Evolutionary conservation across 2,797 vertebrate genomes (phyloP).

Genomic region (Anguilla pacifica): DNA sequence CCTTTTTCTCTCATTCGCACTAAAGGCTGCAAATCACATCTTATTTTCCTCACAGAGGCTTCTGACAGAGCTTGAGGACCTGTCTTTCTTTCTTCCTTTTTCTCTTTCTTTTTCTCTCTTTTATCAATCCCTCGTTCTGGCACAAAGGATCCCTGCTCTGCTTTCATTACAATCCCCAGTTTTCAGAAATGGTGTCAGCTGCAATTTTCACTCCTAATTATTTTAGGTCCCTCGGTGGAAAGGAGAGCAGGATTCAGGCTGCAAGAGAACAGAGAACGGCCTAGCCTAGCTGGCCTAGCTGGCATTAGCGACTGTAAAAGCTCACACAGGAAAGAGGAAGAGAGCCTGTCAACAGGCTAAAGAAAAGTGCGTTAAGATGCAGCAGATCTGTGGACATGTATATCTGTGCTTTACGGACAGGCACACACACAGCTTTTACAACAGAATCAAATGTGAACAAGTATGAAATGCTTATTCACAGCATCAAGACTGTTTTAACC

Average conservation of each 20-base stretch:
- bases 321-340: neutral
- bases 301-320: neutral
- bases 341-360: neutral
- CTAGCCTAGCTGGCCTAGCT: neutral
- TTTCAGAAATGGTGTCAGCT: slow-evolving; percentile 83
- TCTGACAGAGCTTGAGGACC: slow-evolving; percentile 23
- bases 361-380: neutral
- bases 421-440: neutral
- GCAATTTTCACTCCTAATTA: slow-evolving; percentile 84
- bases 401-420: neutral
- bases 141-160: slow-evolving; percentile 77
- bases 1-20: slow-evolving; percentile 66
- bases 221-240: slow-evolving; percentile 74
- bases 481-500: neutral
- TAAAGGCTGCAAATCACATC: slow-evolving; percentile 68
- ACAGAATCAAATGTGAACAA: neutral
- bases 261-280: slow-evolving; percentile 52
- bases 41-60: slow-evolving; percentile 65
- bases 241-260: slow-evolving; percentile 72
- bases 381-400: neutral
- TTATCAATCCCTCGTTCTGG: slow-evolving; percentile 58
- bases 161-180: slow-evolving; percentile 82
- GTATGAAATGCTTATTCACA: neutral
- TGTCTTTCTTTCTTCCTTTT: slow-evolving; percentile 37
- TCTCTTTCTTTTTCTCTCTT: slow-evolving; percentile 27